Conservation (phyloP, 2,797 vertebrate genomes). For the Sebastes nivosus region DNA sequence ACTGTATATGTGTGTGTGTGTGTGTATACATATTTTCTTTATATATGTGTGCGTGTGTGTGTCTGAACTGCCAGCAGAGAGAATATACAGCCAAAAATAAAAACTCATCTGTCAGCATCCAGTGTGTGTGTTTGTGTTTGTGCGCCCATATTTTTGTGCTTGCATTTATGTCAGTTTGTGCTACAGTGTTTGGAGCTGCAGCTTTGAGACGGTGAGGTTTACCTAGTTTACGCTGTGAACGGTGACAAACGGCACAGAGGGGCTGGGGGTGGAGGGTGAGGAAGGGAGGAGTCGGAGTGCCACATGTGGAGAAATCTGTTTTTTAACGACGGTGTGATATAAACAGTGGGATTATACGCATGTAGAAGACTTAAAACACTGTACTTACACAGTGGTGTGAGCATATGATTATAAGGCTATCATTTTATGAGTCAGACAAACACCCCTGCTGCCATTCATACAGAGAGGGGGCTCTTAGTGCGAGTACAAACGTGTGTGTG, state of each 20-base stretch:
- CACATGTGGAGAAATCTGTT: constrained; percentile 27
- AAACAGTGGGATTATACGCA: constrained; percentile 32
- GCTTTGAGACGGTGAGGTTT: constrained; percentile 51
- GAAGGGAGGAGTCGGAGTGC: constrained; percentile 17
- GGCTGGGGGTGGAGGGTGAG: constrained; percentile 17
- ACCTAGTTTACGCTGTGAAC: constrained; percentile 54
- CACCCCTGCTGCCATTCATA: constrained; percentile 37
- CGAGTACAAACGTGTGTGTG: constrained; percentile 37
- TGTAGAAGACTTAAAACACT: constrained; percentile 27
- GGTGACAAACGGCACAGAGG: constrained; percentile 45
- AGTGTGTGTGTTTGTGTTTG: constrained; percentile 44
- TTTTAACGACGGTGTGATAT: constrained; percentile 16
- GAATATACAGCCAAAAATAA: constrained; percentile 81
- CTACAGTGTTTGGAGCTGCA: constrained; percentile 41
- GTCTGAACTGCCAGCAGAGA: constrained; percentile 77
- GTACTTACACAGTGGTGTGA: constrained; percentile 25
- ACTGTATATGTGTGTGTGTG: constrained; percentile 41
- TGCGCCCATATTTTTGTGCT: constrained; percentile 53
- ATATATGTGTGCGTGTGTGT: constrained; percentile 54
- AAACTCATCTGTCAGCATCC: constrained; percentile 81
- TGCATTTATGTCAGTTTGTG: constrained; percentile 61
- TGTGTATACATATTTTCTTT: constrained; percentile 46
- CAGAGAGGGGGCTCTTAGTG: constrained; percentile 27
- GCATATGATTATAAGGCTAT: constrained; percentile 41
- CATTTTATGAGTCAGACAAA: constrained; percentile 54